Conservation (phyloP, 1,140 invertebrate species). For the Lepidostoma basale region DNA sequence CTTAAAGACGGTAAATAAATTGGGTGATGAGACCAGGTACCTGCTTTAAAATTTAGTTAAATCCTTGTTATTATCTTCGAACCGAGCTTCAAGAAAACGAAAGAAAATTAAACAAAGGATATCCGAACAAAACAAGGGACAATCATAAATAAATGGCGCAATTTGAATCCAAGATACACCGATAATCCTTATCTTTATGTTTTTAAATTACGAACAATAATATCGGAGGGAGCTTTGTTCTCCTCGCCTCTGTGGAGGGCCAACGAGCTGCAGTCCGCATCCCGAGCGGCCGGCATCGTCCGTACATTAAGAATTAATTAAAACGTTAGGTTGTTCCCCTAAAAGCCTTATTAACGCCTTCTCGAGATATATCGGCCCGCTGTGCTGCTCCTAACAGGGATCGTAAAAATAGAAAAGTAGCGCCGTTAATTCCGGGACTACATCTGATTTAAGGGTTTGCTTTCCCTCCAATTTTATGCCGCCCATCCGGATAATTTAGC, state of each 20-base stretch:
- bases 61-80: not conserved
- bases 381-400: slow-evolving; percentile 27
- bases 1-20: slow-evolving; percentile 11
- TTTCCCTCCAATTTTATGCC: slow-evolving; percentile 29
- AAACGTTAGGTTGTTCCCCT: slow-evolving; percentile 43
- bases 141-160: slow-evolving; percentile 3
- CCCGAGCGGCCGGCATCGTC: not conserved
- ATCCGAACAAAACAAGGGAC: not conserved
- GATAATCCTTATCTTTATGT: slow-evolving; percentile 18
- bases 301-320: slow-evolving; percentile 47
- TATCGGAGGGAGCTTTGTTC: slow-evolving; percentile 6
- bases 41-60: not conserved
- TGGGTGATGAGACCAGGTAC: not conserved
- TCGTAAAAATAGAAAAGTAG: slow-evolving; percentile 46
- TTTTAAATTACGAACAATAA: slow-evolving; percentile 16
- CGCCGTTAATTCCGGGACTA: slow-evolving; percentile 39
- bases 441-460: slow-evolving; percentile 44
- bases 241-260: not conserved
- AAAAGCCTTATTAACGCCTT: slow-evolving; percentile 45
- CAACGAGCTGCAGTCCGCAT: slow-evolving; percentile 5
- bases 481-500: slow-evolving; percentile 38
- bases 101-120: slow-evolving; percentile 6
- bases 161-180: slow-evolving; percentile 10
- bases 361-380: slow-evolving; percentile 38
- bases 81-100: not conserved